A percentile compares a stretch with the other conserved stretches of the same genome.
These are phyloP conservation scores for Pammene aurita DNA, from an alignment of 2,888 invertebrate genomes.

Conservation along the genomic window DNA sequence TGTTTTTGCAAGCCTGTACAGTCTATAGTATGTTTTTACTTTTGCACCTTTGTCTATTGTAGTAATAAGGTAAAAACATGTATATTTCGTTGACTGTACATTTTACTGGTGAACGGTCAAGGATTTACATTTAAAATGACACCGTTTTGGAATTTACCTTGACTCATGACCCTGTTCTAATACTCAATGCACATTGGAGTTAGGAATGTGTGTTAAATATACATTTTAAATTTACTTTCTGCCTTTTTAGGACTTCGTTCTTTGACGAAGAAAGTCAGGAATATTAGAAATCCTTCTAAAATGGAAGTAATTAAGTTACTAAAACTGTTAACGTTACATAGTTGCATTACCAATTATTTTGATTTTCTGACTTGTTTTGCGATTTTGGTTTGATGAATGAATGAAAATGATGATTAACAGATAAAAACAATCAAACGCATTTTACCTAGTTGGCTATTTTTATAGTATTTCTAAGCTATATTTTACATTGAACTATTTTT, in stretches of 20 bases:
- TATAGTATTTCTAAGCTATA: no score
- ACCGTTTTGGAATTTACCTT: conserved; percentile 34
- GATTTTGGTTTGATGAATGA: no score
- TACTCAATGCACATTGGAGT: background rate
- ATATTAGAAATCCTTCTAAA: no score
- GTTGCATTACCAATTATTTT: no score
- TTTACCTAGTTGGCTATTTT: no score
- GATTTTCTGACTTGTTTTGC: no score
- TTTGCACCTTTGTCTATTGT: background rate
- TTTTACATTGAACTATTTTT: no score
- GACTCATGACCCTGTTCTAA: conserved; percentile 21
- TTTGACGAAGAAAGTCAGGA: no score
- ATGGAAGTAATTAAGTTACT: no score
- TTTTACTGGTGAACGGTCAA: conserved; percentile 20
- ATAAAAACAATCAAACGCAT: no score
- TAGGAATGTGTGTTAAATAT: background rate
- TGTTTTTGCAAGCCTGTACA: conserved; percentile 56
- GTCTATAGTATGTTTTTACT: background rate
- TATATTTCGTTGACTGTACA: background rate
- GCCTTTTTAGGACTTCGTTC: background rate
- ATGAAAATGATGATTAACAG: no score
- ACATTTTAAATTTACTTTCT: background rate
- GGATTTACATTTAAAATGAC: conserved; percentile 7
- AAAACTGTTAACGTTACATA: no score
- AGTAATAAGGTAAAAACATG: background rate